Base-by-base conservation (phyloP, 2,797 vertebrate genomes). In the Siniperca scherzeri region DNA sequence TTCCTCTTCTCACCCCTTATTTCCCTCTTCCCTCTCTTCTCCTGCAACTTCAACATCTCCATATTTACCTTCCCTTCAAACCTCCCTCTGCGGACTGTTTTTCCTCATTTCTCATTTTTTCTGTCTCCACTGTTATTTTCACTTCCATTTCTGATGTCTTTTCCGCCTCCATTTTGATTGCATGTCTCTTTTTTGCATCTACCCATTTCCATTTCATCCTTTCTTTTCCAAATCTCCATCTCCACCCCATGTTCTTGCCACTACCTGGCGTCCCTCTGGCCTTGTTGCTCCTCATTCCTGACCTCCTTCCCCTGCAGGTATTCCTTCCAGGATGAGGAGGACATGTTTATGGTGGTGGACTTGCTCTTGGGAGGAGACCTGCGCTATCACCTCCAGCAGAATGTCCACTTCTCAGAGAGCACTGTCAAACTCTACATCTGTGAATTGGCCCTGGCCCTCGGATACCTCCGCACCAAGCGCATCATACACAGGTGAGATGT, bases 321-420 rank as follows among this genome's bases (percentile, higher is more conserved):
- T 92, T 99, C 99, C 0, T 99, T 99, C 94, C 99, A 99, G 91
- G 99, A 99, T 46, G 98, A 99, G 48, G 99, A 99, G 90, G 99
- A 99, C 79, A 99, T 99, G 99, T 99, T 99, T 84, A 99, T 99
- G 98, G 98, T 99, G 82, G 99, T 99, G 0, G 99, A 99, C 89
- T 87, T 99, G 75, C 97, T 99, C 21, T 95, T 99, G 7, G 99
- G 99, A 2, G 99, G 99, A 62, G 99, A 99, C 88, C 95, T 99
- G 81, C 97, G 99, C 11, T 99, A 98, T 80, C 99, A 99, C 75
- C 96, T 99, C 44, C 99, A 99, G 53, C 98, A 99, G 88, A 98
- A 99, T 0, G 97, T 99, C 46, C 96, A 96, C 80, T 99, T 99
- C 92, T 96, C 94, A 0, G 99, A 99, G 84, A 95, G 89, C 90